Evolutionary conservation across 2,888 invertebrate genomes (phyloP), one percentile per base, ranked within the genome.

Genomic region (Drosophila recens): DNA sequence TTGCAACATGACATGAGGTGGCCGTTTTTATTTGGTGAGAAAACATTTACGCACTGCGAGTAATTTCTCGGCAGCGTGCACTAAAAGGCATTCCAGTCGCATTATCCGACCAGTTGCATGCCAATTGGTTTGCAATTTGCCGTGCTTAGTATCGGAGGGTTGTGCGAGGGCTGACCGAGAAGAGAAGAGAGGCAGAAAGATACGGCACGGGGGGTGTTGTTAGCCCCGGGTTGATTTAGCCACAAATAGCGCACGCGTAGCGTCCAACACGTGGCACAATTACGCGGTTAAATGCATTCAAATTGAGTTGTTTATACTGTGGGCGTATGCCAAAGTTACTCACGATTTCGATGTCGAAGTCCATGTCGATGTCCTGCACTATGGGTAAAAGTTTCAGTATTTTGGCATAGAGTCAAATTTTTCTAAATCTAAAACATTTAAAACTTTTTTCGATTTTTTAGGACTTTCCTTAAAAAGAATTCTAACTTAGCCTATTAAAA

Each of bases 261-360:
- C 80, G 78, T 58, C 72, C 73, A 82, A 78, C 92, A 92, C 92
- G 92, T 92, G 92, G 79, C 83, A 69, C 92, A 92, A 92, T 92
- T 92, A 92, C 91, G 92, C 90, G 92, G 91, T 91, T 91, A 92
- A 91, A 90, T 92, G 92, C 89, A 90, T 91, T 89, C 91, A 90
- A 92, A 92, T 92, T 90, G 91, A 91, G 91, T 91, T 91, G 91
- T 91, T 91, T 91, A 90, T 90, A 85, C 83, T 87, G 87, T 78
- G 90, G 83, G 76, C 86, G 89, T 85, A 78, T 66, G 81, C 64
- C 27, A 36, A 36, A 13, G 36, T n/a, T 13, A 36, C 36, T 36
- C 13, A 11, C 36, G 13, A 45, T 36, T 51, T 1, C 17, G 40
- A 15, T 40, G 15, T 4, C 17, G 9, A 15, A 15, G 40, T 6